Evolutionary conservation across 2,888 invertebrate genomes (phyloP), one percentile per base, ranked within the genome.

Genomic region (Serrognathus titanus): DNA sequence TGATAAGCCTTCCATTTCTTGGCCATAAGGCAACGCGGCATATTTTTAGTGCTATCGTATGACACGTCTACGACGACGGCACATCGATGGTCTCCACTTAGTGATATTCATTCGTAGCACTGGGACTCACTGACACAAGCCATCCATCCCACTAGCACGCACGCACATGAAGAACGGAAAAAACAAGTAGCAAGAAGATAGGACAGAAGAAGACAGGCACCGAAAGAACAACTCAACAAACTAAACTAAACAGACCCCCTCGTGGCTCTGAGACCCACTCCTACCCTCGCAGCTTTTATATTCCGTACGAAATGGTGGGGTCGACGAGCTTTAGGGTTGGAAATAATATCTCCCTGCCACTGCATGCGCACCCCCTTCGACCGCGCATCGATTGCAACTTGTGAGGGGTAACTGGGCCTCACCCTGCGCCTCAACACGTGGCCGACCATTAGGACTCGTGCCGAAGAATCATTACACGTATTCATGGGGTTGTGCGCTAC

Each of bases 11-110:
- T 94, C 92, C 93, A 93, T 85, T 94, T 94, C 83, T 94, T 94
- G 75, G 94, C 93, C 92, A 94, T 94, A 80, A 94, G 87, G 84
- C 93, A 94, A 79, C 94, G 91, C 82, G 94, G 94, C 94, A 94
- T 94, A 31, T 31, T 31, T 16, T 16, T 31, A 79, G 82, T 85
- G 81, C 80, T 79, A 80, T 81, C 76, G 81, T 80, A 80, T 76
- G 79, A 80, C 78, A 79, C 79, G 79, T 78, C 79, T 79, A 78
- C 74, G 63, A 52, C 62, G 61, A 45, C 64, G 61, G 57, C 61
- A 80, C 79, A 77, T 80, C 80, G 62, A 59, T 60, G 61, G 59
- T 60, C 62, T 59, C 64, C 64, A 61, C 55, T 57, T 39, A 51
- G 55, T 55, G 53, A 59, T 47, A 59, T 51, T 60, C 64, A 65